Evolutionary conservation across 2,888 invertebrate genomes (phyloP).

Genomic region (Zootermopsis nevadensis): DNA sequence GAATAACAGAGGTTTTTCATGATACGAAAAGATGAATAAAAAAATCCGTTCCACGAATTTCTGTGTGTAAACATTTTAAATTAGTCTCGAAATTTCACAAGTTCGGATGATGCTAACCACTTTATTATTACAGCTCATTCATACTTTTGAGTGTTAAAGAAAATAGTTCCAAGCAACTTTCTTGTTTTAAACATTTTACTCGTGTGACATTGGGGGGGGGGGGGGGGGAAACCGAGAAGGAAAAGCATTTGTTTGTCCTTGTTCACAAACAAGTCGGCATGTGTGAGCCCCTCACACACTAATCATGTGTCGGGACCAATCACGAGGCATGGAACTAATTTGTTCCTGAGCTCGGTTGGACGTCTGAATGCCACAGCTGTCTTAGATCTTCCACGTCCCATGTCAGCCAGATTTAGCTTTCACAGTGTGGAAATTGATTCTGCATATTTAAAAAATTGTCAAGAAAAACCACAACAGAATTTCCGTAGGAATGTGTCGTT

Average conservation of each 20-base stretch:
- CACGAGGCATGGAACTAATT: conserved; percentile 41
- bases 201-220: too few species aligned
- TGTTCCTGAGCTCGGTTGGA: conserved; percentile 29
- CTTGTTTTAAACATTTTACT: conserved; percentile 5
- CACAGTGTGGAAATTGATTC: neutral
- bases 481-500: too few species aligned
- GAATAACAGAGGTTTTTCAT: too few species aligned
- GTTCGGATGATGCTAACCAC: too few species aligned
- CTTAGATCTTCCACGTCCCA: conserved; percentile 11
- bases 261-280: conserved; percentile 48
- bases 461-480: too few species aligned
- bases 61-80: too few species aligned
- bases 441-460: neutral
- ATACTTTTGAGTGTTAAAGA: too few species aligned
- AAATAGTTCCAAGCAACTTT: neutral
- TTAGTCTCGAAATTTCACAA: too few species aligned
- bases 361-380: conserved; percentile 42
- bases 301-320: conserved; percentile 48
- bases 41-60: too few species aligned
- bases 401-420: conserved; percentile 13
- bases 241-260: conserved; percentile 47
- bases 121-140: too few species aligned
- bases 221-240: too few species aligned
- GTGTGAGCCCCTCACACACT: conserved; percentile 36
- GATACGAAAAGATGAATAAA: too few species aligned